Evolutionary conservation across 2,888 invertebrate genomes (phyloP), one percentile per base, ranked within the genome.

Genomic region (Drosophila prolongata): DNA sequence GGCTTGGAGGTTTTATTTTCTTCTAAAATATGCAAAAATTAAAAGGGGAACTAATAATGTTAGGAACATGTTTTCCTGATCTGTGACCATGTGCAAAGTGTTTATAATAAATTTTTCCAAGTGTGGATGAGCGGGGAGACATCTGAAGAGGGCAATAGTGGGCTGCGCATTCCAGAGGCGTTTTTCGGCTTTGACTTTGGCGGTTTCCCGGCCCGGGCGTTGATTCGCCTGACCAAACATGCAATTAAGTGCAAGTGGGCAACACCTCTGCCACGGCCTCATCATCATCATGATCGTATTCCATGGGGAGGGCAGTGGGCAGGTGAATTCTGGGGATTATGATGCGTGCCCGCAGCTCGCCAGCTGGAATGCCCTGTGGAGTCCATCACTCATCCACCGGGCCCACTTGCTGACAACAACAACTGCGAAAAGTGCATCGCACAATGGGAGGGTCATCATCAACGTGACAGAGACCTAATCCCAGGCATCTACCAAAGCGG

Each of bases 211-310:
- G 75, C 58, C 61, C 35, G 75, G 80, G 88, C 87, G 85, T 87
- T 71, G 87, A 85, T 82, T 78, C 76, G 84, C 62, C 60, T 67
- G 77, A 79, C 75, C 73, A 85, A 84, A 82, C 86, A 85, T 83
- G 86, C 83, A 87, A 83, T 83, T 83, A 83, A 88, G 68, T 75
- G 75, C 80, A 78, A 85, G 76, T 83, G 83, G 16, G 16, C 16
- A 16, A 16, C 83, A 83, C 83, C 89, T 80, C 83, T 65, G 59
- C 77, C 54, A 14, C 53, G 44, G 6, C 40, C 30, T 6, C 16
- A 14, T 16, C 38, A 24, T 16, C 37, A 24, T 53, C 47, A 47
- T 42, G 42, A 16, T 54, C 42, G 24, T 61, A 49, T 34, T 54
- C 72, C 53, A n/a, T 27, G 47, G 16, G 49, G 64, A 55, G 27